A percentile compares a stretch with the other conserved stretches of the same genome.
phyloP scores from a whole-genome alignment of 2,797 vertebrate species.

The Pangasius mekongensis region DNA sequence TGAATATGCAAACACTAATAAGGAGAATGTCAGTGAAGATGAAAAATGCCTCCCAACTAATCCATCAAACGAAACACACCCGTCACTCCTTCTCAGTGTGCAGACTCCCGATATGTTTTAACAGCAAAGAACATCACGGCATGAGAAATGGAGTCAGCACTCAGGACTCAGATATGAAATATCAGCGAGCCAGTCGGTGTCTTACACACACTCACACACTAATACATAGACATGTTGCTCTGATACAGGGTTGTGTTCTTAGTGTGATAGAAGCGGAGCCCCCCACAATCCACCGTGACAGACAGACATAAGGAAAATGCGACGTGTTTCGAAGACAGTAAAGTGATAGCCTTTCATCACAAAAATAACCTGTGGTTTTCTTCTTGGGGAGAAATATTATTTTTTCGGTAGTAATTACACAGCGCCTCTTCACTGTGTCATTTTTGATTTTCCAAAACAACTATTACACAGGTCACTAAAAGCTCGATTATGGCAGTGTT shows the following conservation, averaged over 20 bases:
- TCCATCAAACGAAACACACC: constrained; percentile 47
- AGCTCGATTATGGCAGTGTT: constrained; percentile 53
- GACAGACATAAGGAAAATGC: not conserved
- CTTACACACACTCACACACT: not conserved
- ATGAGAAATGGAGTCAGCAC: constrained; percentile 34
- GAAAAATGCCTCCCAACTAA: constrained; percentile 44
- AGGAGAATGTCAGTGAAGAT: constrained; percentile 42
- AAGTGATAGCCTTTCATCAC: not conserved
- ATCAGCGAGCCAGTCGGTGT: not conserved
- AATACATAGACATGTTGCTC: not conserved
- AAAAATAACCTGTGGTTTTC: not conserved
- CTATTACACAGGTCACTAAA: constrained; percentile 52
- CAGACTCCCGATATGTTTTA: constrained; percentile 44
- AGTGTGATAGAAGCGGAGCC: not conserved
- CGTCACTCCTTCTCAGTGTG: constrained; percentile 21
- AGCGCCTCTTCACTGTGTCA: not conserved
- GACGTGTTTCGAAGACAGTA: not conserved
- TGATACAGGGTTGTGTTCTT: not conserved
- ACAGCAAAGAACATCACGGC: constrained; percentile 36
- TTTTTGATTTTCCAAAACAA: constrained; percentile 33
- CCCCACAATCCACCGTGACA: not conserved
- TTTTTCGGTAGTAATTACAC: constrained; percentile 22
- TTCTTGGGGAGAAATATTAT: not conserved
- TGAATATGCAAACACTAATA: constrained; percentile 24
- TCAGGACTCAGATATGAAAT: constrained; percentile 3